These are phyloP conservation scores for Hirtodrosophila cameraria DNA, from an alignment of 2,888 invertebrate species.

Conservation along the genomic window DNA sequence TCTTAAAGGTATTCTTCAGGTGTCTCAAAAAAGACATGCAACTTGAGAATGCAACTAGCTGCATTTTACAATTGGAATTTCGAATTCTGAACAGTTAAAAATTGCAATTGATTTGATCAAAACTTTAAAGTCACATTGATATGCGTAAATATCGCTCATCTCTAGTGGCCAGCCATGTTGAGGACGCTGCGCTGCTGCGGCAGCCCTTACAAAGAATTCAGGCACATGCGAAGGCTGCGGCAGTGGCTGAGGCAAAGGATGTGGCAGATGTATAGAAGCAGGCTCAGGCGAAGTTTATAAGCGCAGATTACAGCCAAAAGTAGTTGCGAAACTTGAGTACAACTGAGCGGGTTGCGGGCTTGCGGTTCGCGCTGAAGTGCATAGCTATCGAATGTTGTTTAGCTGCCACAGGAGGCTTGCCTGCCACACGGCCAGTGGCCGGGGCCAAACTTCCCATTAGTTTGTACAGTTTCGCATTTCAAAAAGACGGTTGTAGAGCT, in stretches of 20 bases:
- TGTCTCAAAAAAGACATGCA: no score
- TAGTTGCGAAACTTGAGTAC: constrained; percentile 32
- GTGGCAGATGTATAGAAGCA: no score
- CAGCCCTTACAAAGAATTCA: constrained; percentile 1
- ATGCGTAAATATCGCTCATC: no score
- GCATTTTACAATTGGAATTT: no score
- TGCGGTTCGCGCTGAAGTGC: not conserved
- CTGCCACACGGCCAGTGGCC: not conserved
- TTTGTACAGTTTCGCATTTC: not conserved
- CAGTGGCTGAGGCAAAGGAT: not conserved
- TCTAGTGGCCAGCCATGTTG: no score
- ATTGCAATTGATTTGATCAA: no score
- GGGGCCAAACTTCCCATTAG: constrained; percentile 10
- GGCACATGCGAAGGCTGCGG: no score
- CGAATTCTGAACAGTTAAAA: no score
- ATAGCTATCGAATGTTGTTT: constrained; percentile 1
- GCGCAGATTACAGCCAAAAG: constrained; percentile 48
- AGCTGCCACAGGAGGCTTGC: not conserved
- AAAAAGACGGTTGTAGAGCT: no score
- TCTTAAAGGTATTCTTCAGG: no score
- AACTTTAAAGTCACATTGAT: no score
- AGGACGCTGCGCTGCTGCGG: not conserved
- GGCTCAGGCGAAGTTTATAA: constrained; percentile 30
- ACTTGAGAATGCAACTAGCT: no score
- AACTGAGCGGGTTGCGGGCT: not conserved